Evolutionary conservation across 2,113 vertebrate genomes (phyloP), one percentile per base, ranked within the genome.

Genomic region (Chunga burmeisteri): DNA sequence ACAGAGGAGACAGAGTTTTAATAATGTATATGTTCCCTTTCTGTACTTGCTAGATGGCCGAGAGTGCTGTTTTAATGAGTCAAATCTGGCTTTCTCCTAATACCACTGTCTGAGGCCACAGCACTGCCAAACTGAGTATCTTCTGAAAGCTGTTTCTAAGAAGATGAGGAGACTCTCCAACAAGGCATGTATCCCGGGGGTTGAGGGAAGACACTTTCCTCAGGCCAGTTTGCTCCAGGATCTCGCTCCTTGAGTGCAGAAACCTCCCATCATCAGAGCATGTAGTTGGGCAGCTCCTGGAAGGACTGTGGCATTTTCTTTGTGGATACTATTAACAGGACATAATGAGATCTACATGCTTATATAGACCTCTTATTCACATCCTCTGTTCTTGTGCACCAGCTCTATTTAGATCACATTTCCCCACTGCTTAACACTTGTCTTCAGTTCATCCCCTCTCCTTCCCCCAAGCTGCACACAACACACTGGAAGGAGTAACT

Each of bases 11-110:
- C 14, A 46, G 74, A 71, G 70, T 52, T 96, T 95, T 87, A 95
- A 89, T 94, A 93, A 89, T 85, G 65, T 22, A 72, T 87, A 10
- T 4, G 26, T 46, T 71, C 59, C 44, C 56, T 84, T 2, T 2
- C 77, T 81, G 59, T 58, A 49, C 55, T 72, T 2, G 1, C 66
- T 72, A 81, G 58, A 79, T 94, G 89, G 86, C 96, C 49, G 38
- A 96, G 38, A 91, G 83, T 46, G 1, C 61, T 94, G 74, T 89
- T 96, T 95, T 96, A 94, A 96, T 94, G 87, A 91, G 42, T 27
- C 47, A 75, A 18, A 84, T 63, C 56, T 65, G 36, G 14, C 52
- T 93, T 63, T 71, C 78, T 78, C 58, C 70, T 52, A 29, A 66
- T 56, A 40, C 52, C 15, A 10, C 53, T 63, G 50, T 80, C 30